phyloP scores from a whole-genome alignment of 1,140 invertebrate species.

The Diorhabda elongata region DNA sequence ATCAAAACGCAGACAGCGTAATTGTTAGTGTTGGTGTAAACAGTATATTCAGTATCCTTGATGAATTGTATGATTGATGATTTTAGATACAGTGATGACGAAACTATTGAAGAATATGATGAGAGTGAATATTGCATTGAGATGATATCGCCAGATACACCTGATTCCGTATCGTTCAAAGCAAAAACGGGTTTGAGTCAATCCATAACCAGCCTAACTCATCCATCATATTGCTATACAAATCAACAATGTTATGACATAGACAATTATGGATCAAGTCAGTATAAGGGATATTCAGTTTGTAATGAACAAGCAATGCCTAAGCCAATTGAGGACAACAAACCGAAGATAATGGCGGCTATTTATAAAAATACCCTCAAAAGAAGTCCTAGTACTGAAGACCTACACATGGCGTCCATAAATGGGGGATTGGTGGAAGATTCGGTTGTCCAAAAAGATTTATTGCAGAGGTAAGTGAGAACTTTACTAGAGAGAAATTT shows the following conservation, averaged over 20 bases:
- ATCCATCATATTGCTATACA: conserved; percentile 69
- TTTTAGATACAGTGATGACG: conserved; percentile 46
- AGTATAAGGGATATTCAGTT: conserved; percentile 50
- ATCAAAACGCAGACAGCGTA: no score
- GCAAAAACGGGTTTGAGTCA: conserved; percentile 68
- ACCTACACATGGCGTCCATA: conserved; percentile 19
- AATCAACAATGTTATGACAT: conserved; percentile 72
- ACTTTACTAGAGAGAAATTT: no score
- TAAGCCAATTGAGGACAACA: conserved; percentile 52
- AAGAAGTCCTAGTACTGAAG: conserved; percentile 14
- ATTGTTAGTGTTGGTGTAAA: no score
- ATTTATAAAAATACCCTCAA: conserved; percentile 54
- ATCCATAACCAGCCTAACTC: conserved; percentile 69
- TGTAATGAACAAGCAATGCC: conserved; percentile 51
- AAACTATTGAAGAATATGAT: conserved; percentile 48
- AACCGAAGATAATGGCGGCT: conserved; percentile 63
- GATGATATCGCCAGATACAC: conserved; percentile 35
- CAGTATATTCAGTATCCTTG: no score
- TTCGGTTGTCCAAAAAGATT: no score
- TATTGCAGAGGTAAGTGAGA: no score
- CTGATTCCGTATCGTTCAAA: conserved; percentile 21
- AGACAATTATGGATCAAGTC: conserved; percentile 63
- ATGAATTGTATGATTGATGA: neutral
- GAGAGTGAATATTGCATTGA: conserved; percentile 46
- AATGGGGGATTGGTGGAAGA: conserved; percentile 6